Conservation (phyloP, 1,140 invertebrate genomes). For the Scaptodrosophila lebanonensis region DNA sequence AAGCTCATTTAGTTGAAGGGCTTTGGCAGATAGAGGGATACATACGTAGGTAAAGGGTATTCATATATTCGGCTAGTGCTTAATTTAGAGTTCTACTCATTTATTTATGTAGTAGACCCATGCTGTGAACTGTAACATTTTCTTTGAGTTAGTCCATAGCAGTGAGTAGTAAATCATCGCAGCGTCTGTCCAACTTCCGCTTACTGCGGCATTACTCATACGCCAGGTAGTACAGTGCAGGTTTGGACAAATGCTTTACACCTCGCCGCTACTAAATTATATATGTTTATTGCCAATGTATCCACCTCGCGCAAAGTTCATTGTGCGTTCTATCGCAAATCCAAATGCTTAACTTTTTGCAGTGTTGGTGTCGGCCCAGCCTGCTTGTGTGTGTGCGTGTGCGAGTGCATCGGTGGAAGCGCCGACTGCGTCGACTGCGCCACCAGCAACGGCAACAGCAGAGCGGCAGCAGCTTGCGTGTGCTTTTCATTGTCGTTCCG, state of each 20-base stretch:
- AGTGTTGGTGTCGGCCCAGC: conserved; percentile 3
- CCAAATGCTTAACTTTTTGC: conserved; percentile 49
- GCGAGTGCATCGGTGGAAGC: conserved; percentile 27
- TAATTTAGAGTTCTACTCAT: too few relatives aligned
- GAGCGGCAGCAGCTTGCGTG: conserved; percentile 50
- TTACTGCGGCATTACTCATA: conserved; percentile 48
- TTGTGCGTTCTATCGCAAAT: conserved; percentile 57
- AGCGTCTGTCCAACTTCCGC: conserved; percentile 20
- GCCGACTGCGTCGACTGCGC: conserved; percentile 17
- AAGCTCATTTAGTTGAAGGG: too few relatives aligned
- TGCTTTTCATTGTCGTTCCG: conserved; percentile 44
- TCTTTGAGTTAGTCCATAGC: too few relatives aligned
- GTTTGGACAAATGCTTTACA: conserved; percentile 11
- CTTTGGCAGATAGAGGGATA: too few relatives aligned
- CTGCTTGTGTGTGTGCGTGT: conserved; percentile 5
- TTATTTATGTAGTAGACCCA: too few relatives aligned
- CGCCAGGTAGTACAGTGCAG: conserved; percentile 22
- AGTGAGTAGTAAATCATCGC: too few relatives aligned
- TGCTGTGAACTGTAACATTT: too few relatives aligned
- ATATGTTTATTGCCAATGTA: conserved; percentile 53
- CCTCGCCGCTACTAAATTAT: conserved; percentile 36
- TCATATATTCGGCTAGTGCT: too few relatives aligned
- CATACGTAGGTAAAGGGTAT: too few relatives aligned
- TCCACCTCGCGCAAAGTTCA: conserved; percentile 41
- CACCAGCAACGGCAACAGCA: conserved; percentile 19